Evolutionary conservation across 1,140 invertebrate genomes (phyloP).

Genomic region (Meteorus sp.): DNA sequence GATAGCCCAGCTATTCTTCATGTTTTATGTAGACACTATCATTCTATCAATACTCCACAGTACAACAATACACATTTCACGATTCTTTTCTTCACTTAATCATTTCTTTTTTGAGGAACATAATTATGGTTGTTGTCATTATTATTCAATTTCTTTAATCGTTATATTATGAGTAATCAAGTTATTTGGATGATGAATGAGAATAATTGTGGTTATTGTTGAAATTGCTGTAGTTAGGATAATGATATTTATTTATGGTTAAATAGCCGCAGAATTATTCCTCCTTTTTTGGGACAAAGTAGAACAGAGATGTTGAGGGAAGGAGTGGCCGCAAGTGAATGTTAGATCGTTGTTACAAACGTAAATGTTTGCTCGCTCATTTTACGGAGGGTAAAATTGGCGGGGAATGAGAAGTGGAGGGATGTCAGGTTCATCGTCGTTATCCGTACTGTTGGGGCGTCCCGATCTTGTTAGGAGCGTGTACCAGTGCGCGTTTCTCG

Average conservation of each 20-base stretch:
- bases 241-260: too few species aligned
- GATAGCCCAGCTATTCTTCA: conserved; percentile 4
- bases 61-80: neutral
- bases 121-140: neutral
- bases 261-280: too few species aligned
- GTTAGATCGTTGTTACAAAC: neutral
- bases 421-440: conserved; percentile 16
- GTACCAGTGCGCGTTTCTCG: neutral
- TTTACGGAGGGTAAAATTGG: neutral
- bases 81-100: neutral
- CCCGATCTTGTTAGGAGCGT: conserved; percentile 1
- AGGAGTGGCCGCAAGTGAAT: too few species aligned
- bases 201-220: too few species aligned
- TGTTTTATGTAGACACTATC: neutral
- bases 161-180: too few species aligned
- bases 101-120: neutral
- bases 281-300: too few species aligned
- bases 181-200: too few species aligned
- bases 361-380: neutral
- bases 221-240: too few species aligned
- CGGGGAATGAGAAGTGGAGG: conserved; percentile 5
- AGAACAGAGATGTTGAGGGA: too few species aligned
- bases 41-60: neutral
- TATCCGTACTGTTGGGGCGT: conserved; percentile 3
- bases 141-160: too few species aligned